Conservation (phyloP, 1,140 invertebrate species). For the Hormaphis cornu region DNA sequence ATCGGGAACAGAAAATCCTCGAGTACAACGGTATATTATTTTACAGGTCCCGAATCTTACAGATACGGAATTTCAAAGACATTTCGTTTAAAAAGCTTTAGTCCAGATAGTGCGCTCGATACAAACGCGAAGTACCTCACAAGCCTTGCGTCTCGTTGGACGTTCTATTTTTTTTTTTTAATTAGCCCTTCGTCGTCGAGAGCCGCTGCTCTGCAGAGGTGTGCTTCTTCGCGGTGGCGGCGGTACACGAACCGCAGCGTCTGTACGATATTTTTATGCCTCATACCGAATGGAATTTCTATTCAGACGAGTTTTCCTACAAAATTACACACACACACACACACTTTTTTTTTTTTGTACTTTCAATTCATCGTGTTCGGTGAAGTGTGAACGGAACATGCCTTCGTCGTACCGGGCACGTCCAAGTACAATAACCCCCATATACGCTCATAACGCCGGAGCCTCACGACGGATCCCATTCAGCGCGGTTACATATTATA, state of each 20-base stretch:
- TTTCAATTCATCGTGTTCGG: slow-evolving; percentile 31
- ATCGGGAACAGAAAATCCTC: too few species aligned
- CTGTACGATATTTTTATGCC: slow-evolving; percentile 29
- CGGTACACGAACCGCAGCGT: slow-evolving; percentile 18
- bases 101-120: too few species aligned
- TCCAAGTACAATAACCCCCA: slow-evolving; percentile 30
- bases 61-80: too few species aligned
- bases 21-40: too few species aligned
- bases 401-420: slow-evolving; percentile 28
- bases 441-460: slow-evolving; percentile 15
- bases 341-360: slow-evolving; percentile 31
- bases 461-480: slow-evolving; percentile 26
- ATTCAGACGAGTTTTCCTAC: slow-evolving; percentile 27
- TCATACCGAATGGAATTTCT: slow-evolving; percentile 31
- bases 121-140: too few species aligned
- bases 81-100: background rate
- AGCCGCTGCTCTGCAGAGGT: too few species aligned
- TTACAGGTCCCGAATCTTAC: too few species aligned
- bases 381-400: slow-evolving; percentile 31
- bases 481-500: slow-evolving; percentile 29
- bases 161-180: background rate
- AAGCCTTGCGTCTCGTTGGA: background rate
- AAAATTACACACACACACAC: slow-evolving; percentile 14
- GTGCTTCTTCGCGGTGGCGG: slow-evolving; percentile 13
- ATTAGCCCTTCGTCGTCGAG: background rate